These are phyloP conservation scores for Temnothorax unifasciatus DNA, from an alignment of 2,888 invertebrate species.

Conservation along the genomic window DNA sequence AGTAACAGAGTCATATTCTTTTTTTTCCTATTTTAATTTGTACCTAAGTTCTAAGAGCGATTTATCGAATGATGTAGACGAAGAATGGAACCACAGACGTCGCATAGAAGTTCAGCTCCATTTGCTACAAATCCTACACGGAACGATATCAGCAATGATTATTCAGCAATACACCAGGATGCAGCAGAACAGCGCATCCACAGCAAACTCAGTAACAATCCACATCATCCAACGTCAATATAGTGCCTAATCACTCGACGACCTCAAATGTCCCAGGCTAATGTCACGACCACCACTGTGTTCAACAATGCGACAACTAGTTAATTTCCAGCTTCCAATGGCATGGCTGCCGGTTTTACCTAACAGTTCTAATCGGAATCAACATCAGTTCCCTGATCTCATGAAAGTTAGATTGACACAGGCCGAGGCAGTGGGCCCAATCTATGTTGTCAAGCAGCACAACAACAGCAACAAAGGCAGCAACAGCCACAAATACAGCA, in stretches of 20 bases:
- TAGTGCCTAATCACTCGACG: slow-evolving; percentile 88
- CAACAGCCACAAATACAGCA: too few species aligned
- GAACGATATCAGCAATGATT: slow-evolving; percentile 82
- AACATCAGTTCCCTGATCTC: slow-evolving; percentile 88
- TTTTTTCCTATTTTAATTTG: neutral
- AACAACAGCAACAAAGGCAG: slow-evolving; percentile 60
- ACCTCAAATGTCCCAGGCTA: slow-evolving; percentile 89
- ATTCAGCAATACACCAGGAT: slow-evolving; percentile 83
- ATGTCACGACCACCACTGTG: slow-evolving; percentile 87
- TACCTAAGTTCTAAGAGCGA: neutral
- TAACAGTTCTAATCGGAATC: slow-evolving; percentile 87
- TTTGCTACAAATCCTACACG: slow-evolving; percentile 82
- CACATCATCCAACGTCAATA: slow-evolving; percentile 87
- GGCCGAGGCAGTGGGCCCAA: slow-evolving; percentile 76
- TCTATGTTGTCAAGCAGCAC: slow-evolving; percentile 67
- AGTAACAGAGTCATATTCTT: neutral
- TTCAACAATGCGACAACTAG: slow-evolving; percentile 86
- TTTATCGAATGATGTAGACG: slow-evolving; percentile 87
- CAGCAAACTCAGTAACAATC: slow-evolving; percentile 86
- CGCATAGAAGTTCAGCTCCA: too few species aligned
- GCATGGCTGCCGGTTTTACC: slow-evolving; percentile 86
- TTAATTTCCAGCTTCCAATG: slow-evolving; percentile 89
- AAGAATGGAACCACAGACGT: slow-evolving; percentile 88
- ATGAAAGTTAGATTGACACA: slow-evolving; percentile 88
- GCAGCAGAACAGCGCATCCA: slow-evolving; percentile 85